phyloP scores from a whole-genome alignment of 2,888 invertebrate species.

The Hofmannophila pseudospretella region DNA sequence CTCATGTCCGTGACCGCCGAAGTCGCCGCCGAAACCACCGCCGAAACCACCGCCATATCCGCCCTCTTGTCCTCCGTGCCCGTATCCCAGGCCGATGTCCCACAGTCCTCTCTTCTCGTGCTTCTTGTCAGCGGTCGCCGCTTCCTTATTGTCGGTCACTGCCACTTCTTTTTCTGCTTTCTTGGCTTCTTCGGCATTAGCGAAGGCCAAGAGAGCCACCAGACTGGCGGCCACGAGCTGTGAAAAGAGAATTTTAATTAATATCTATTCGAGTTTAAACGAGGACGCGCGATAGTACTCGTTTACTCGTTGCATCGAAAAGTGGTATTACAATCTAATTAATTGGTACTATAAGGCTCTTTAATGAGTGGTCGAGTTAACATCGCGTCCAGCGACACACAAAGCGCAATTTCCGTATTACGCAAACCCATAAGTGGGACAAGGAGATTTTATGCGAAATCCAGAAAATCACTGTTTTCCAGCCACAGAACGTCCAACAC shows the following conservation, averaged over 20 bases:
- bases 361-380: constrained; percentile 43
- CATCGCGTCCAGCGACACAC: constrained; percentile 33
- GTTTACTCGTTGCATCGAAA: too few species aligned
- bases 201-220: constrained; percentile 79
- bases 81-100: constrained; percentile 72
- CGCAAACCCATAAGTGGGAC: constrained; percentile 38
- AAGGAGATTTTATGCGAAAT: constrained; percentile 33
- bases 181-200: constrained; percentile 78
- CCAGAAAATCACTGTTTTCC: constrained; percentile 18
- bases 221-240: constrained; percentile 80
- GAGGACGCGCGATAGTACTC: constrained; percentile 15
- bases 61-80: constrained; percentile 37
- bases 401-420: constrained; percentile 55
- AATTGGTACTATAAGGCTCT: constrained; percentile 37
- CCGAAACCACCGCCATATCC: constrained; percentile 30
- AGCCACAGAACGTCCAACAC: constrained; percentile 10
- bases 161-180: constrained; percentile 77
- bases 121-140: constrained; percentile 79
- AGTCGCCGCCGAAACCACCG: constrained; percentile 39
- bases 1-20: constrained; percentile 58
- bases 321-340: constrained; percentile 42
- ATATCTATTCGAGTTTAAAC: constrained; percentile 6
- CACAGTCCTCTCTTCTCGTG: constrained; percentile 87
- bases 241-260: constrained; percentile 25
- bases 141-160: constrained; percentile 74